Evolutionary conservation across 1,140 invertebrate species (phyloP).

Genomic region (Aricia agestis): DNA sequence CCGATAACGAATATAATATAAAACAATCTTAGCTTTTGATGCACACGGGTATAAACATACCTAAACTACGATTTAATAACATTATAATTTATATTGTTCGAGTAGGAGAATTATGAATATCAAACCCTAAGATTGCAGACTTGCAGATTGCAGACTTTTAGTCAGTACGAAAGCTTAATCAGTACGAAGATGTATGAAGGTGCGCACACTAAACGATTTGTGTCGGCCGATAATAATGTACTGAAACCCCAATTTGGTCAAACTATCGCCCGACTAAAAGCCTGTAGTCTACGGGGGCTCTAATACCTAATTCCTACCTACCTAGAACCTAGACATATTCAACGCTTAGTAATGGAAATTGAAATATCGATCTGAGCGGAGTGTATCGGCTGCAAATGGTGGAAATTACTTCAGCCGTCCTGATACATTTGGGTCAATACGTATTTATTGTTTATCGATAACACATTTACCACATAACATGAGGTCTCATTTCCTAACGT

Average conservation of each 20-base stretch:
- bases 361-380: conserved; percentile 5
- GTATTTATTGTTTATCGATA: conserved; percentile 14
- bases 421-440: conserved; percentile 10
- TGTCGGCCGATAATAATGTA: no score
- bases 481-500: neutral
- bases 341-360: conserved; percentile 16
- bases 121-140: no score
- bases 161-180: no score
- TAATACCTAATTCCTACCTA: neutral
- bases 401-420: conserved; percentile 11
- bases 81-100: neutral
- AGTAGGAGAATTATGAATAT: neutral
- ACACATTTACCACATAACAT: neutral
- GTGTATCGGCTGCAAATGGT: conserved; percentile 2
- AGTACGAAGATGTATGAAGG: no score
- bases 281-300: no score
- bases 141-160: no score
- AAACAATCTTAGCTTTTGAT: no score
- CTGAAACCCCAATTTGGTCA: no score
- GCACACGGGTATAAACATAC: no score
- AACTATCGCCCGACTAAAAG: no score
- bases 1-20: no score
- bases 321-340: neutral
- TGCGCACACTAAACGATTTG: no score
- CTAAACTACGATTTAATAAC: neutral